phyloP scores from a whole-genome alignment of 2,113 vertebrate species.

The Sapayoa aenigma region DNA sequence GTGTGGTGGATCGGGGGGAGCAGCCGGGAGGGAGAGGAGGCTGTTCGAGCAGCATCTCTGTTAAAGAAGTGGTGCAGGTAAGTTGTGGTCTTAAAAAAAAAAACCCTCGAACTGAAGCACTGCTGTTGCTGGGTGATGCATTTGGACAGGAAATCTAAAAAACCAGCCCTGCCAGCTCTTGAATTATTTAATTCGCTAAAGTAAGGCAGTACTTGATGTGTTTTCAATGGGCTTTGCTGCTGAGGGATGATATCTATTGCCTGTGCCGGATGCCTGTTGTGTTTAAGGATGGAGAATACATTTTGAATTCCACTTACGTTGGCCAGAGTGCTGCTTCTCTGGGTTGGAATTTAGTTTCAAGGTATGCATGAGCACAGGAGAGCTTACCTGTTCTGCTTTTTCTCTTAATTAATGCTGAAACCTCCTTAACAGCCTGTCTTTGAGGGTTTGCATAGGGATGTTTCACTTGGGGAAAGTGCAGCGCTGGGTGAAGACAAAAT shows the following conservation, averaged over 20 bases:
- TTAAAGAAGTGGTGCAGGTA: conserved; percentile 40
- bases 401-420: background rate
- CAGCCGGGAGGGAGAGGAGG: background rate
- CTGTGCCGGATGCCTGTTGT: background rate
- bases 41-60: background rate
- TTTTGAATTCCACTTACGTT: background rate
- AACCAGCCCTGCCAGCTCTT: conserved; percentile 5
- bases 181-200: conserved; percentile 50
- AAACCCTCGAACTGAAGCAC: background rate
- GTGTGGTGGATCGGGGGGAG: background rate
- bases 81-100: conserved; percentile 13
- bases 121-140: background rate
- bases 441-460: background rate
- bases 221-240: conserved; percentile 34
- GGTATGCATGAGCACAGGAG: background rate
- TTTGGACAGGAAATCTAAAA: background rate
- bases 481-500: background rate
- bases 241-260: background rate
- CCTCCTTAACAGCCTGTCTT: background rate
- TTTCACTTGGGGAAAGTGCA: background rate
- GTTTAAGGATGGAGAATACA: conserved; percentile 20
- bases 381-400: background rate
- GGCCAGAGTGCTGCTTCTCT: background rate
- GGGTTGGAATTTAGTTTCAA: background rate
- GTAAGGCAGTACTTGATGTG: conserved; percentile 35